Evolutionary conservation across 2,113 vertebrate genomes (phyloP).

Genomic region (Promerops cafer): DNA sequence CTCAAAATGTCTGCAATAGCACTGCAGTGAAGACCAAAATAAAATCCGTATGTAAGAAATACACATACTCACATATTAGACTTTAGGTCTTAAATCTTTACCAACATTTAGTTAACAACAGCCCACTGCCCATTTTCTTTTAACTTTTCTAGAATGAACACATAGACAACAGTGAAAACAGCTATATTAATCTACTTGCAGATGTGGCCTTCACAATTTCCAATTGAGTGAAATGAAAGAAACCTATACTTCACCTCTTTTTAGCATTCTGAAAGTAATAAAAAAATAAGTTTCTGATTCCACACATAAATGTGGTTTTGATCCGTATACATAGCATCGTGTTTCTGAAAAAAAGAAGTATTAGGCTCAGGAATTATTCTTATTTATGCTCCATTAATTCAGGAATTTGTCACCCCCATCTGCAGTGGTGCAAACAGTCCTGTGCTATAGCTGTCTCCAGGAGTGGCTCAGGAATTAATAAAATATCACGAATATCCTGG

Average conservation of each 20-base stretch:
- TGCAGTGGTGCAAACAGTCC: background rate
- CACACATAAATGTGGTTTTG: background rate
- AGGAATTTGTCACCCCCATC: background rate
- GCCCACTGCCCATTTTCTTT: background rate
- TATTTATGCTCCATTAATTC: background rate
- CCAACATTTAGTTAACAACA: background rate
- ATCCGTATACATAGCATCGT: rapidly evolving
- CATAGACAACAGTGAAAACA: background rate
- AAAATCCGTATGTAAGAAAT: background rate
- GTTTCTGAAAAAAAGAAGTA: background rate
- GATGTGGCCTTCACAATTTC: background rate
- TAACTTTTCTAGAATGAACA: background rate
- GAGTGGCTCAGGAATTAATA: background rate
- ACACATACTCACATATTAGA: background rate
- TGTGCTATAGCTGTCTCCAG: background rate
- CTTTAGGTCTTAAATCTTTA: background rate
- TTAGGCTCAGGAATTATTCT: background rate
- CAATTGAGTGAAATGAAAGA: background rate
- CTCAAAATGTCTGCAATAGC: background rate
- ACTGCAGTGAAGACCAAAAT: background rate
- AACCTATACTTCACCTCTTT: background rate
- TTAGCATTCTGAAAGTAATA: background rate
- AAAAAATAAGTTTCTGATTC: background rate
- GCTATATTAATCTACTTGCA: background rate
- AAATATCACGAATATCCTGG: background rate